Percentiles rank a stretch among this genome's conserved stretches.
These are phyloP conservation scores for Adelphocoris suturalis DNA, from an alignment of 2,888 invertebrate genomes.

Conservation along the genomic window DNA sequence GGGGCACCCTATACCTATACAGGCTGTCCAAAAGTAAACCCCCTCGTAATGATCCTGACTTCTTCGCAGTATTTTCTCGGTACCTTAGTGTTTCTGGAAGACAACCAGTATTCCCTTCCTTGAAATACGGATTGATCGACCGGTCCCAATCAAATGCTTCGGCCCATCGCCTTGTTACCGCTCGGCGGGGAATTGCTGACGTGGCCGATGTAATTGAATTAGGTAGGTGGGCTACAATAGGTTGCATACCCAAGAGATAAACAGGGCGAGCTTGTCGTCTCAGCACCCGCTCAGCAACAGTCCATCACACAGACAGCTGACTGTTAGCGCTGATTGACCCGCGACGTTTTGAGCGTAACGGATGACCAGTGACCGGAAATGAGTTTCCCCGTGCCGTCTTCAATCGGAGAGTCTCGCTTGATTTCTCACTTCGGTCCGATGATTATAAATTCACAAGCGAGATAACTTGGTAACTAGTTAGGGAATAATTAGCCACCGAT, in stretches of 20 bases:
- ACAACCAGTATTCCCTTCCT: too few species aligned
- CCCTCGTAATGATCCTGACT: too few species aligned
- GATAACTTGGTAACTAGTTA: too few species aligned
- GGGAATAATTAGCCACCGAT: too few species aligned
- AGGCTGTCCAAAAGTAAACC: too few species aligned
- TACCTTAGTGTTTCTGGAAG: too few species aligned
- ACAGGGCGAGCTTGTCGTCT: background rate
- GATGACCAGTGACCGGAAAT: background rate
- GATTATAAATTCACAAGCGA: too few species aligned
- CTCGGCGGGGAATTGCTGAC: background rate
- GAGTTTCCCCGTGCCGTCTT: background rate
- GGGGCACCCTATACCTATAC: too few species aligned
- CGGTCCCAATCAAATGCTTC: background rate
- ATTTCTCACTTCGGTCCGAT: background rate
- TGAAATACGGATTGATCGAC: too few species aligned
- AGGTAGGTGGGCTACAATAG: background rate
- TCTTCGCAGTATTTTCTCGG: too few species aligned
- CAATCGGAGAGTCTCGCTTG: background rate
- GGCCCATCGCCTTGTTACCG: background rate
- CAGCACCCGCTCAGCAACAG: background rate
- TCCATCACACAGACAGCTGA: background rate
- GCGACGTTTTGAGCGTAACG: conserved; percentile 17
- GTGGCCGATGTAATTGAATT: conserved; percentile 8
- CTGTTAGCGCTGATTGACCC: background rate
- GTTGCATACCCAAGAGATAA: background rate